Percentiles rank a stretch among this genome's conserved stretches.
Conservation (phyloP, 2,797 vertebrate genomes). For the Champsocephalus gunnari region DNA sequence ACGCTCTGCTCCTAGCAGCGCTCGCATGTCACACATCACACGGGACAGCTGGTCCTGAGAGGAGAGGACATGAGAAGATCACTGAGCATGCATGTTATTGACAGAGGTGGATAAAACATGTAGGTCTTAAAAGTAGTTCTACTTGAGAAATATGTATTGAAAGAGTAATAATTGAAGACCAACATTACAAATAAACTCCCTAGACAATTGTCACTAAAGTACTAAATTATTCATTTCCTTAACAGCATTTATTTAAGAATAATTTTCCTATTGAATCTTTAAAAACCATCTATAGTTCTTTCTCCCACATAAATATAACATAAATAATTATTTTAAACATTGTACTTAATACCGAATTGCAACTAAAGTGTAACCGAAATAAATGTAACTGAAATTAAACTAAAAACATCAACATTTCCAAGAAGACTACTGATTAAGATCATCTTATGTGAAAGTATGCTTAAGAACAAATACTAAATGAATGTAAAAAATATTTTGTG, state of each 20-base stretch:
- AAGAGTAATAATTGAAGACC: not conserved
- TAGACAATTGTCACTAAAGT: not conserved
- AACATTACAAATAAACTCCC: no score
- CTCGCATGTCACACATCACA: conserved; percentile 88
- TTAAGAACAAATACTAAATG: no score
- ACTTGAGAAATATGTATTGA: not conserved
- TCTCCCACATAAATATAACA: no score
- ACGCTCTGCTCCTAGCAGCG: conserved; percentile 87
- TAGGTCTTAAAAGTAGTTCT: not conserved
- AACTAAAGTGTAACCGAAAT: no score
- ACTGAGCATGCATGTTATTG: not conserved
- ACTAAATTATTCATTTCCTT: not conserved
- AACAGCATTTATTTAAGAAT: not conserved
- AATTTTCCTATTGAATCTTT: not conserved
- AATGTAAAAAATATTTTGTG: no score
- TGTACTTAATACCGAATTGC: no score
- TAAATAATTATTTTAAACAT: no score
- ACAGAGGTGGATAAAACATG: not conserved
- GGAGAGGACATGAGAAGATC: not conserved
- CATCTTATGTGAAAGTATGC: no score
- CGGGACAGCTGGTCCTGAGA: conserved; percentile 89
- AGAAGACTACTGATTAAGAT: no score
- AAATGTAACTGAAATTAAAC: no score
- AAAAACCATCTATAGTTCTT: no score
- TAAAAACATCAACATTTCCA: not conserved